phyloP scores from a whole-genome alignment of 1,140 invertebrate species.

The Drosophila mauritiana region DNA sequence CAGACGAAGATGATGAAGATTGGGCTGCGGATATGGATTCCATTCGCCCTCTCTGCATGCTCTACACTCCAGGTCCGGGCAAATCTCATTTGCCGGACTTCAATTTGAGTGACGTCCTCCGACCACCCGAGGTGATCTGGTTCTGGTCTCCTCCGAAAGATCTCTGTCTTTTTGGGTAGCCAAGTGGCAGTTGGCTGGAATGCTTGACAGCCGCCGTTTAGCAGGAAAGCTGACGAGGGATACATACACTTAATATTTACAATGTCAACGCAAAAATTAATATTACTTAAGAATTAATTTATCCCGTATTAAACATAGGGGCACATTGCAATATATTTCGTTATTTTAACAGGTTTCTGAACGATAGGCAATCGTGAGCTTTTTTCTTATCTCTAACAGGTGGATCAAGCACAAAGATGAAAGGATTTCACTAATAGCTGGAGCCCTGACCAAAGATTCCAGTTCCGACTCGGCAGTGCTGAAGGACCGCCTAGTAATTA shows the following conservation, averaged over 20 bases:
- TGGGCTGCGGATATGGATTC: conserved; percentile 23
- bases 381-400: conserved; percentile 2
- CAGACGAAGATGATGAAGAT: conserved; percentile 41
- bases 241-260: too few relatives aligned
- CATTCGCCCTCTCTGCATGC: not conserved
- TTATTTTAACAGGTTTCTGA: not conserved
- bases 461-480: conserved; percentile 10
- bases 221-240: not conserved
- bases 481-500: conserved; percentile 76
- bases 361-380: not conserved
- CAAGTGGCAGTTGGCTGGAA: conserved; percentile 52
- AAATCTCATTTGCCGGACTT: conserved; percentile 80
- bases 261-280: too few relatives aligned
- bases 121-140: conserved; percentile 66
- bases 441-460: conserved; percentile 45
- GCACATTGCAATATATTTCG: not conserved
- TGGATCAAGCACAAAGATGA: conserved; percentile 30
- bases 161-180: conserved; percentile 50
- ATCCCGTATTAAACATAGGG: too few relatives aligned
- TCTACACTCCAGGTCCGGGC: conserved; percentile 1
- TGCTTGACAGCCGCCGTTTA: conserved; percentile 42
- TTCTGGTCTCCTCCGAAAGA: conserved; percentile 2
- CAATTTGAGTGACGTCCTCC: conserved; percentile 79
- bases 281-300: too few relatives aligned
- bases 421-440: conserved; percentile 75